Percentiles rank a stretch among this genome's conserved stretches.
Evolutionary conservation across 2,113 vertebrate species (phyloP).

Genomic region (Tylochromis polylepis): DNA sequence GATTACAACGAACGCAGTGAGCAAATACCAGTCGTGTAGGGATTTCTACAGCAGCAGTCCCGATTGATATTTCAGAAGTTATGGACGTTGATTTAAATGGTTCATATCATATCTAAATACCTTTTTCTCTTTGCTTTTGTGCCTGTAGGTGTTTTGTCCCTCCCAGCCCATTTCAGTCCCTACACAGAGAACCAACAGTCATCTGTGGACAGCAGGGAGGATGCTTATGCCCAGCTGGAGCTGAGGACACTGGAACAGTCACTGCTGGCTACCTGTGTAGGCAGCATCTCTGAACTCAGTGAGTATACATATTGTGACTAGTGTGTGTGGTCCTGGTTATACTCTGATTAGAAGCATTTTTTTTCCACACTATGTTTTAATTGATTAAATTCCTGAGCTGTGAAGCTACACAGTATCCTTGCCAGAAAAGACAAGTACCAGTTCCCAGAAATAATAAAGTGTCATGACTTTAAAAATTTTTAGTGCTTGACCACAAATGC

Average conservation of each 20-base stretch:
- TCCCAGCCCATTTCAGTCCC: constrained; percentile 93
- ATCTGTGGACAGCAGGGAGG: constrained; percentile 80
- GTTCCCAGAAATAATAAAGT: not conserved
- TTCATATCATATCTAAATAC: not conserved
- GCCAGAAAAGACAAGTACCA: not conserved
- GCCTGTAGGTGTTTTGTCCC: constrained; percentile 87
- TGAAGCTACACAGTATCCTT: not conserved
- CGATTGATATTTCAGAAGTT: not conserved
- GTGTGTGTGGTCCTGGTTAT: not conserved
- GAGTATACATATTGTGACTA: constrained; percentile 60
- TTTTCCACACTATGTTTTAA: not conserved
- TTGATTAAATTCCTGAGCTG: not conserved
- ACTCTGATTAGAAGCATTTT: not conserved
- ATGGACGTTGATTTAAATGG: not conserved
- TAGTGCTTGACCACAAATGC: not conserved
- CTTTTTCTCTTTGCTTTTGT: not conserved
- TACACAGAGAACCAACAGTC: constrained; percentile 84
- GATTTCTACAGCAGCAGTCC: not conserved
- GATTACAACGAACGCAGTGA: constrained; percentile 4
- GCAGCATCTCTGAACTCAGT: constrained; percentile 98
- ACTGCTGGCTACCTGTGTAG: constrained; percentile 93
- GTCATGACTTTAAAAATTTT: not conserved
- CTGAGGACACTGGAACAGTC: constrained; percentile 97
- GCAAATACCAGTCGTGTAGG: constrained; percentile 7
- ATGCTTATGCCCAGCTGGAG: constrained; percentile 93